Evolutionary conservation across 2,888 invertebrate species (phyloP), one percentile per base, ranked within the genome.

Genomic region (Fragum fragum): DNA sequence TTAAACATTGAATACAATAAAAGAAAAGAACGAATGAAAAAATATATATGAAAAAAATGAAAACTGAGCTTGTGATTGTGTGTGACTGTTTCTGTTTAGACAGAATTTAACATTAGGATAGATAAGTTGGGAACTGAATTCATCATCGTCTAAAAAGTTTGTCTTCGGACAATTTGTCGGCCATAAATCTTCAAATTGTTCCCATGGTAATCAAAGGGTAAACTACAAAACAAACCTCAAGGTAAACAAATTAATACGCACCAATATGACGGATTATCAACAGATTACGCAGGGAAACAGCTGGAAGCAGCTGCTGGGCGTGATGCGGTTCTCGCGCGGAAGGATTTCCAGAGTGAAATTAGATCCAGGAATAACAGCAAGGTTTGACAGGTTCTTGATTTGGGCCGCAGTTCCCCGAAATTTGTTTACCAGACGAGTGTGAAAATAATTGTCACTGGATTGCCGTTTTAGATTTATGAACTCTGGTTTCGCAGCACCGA

Each of bases 341-440:
- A 57, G 83, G 73, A 79, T 81, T 73, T 61, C 55, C 52, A 21
- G 47, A 23, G 59, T 77, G 83, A 83, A 86, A 86, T 71, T 77
- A 81, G 79, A 79, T 83, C 81, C 81, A 32, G 52, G 68, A 76
- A 72, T 83, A 74, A 61, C 81, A 39, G 79, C 76, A 74, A 53
- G 75, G 14, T 77, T 77, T 86, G 86, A 86, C 86, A 83, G 79
- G 73, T 81, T 72, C 76, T 57, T 79, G 55, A 70, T 63, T 79
- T 77, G 52, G 78, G 74, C 72, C 52, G 71, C 73, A 73, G 71
- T 75, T 83, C 75, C 69, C 71, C 71, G 59, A 79, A 85, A 83
- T 85, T 85, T 85, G 71, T 82, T 85, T 77, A 66, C 71, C 83
- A 85, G 83, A 85, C 70, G 83, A 73, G 82, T 82, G 78, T 76